Evolutionary conservation across 2,888 invertebrate genomes (phyloP).

Genomic region (Sminthurinus aureus): DNA sequence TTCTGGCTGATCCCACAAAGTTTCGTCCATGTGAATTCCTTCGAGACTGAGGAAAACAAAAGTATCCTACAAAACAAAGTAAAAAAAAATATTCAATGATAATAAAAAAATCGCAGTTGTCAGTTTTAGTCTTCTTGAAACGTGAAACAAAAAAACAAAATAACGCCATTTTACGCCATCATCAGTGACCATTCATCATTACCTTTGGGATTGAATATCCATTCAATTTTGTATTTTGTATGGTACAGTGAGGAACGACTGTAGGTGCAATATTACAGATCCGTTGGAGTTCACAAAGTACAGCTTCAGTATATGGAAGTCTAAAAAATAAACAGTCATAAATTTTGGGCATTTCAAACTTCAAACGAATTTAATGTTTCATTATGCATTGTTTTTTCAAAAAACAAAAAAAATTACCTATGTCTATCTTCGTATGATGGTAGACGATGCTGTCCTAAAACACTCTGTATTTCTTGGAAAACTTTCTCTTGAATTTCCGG

Average conservation of each 20-base stretch:
- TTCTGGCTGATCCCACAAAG: constrained; percentile 58
- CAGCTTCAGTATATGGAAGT: constrained; percentile 68
- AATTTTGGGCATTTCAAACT: background rate
- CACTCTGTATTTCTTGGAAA: constrained; percentile 45
- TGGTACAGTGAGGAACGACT: constrained; percentile 67
- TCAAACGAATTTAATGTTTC: background rate
- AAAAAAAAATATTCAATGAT: background rate
- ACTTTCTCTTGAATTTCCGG: constrained; percentile 51
- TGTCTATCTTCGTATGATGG: constrained; percentile 46
- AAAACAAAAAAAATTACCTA: constrained; percentile 19
- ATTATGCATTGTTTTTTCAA: background rate
- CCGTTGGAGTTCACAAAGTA: constrained; percentile 67
- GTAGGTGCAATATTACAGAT: constrained; percentile 65
- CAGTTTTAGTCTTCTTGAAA: constrained; percentile 3
- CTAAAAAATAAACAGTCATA: constrained; percentile 60
- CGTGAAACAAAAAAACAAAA: constrained; percentile 39
- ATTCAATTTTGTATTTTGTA: constrained; percentile 67
- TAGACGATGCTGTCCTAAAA: constrained; percentile 44
- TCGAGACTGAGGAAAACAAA: constrained; percentile 51
- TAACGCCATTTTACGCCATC: too few species aligned
- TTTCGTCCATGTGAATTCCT: constrained; percentile 58
- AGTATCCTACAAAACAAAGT: constrained; percentile 46
- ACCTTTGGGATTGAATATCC: constrained; percentile 68
- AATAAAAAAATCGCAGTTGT: background rate
- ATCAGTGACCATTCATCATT: constrained; percentile 20